Evolutionary conservation across 2,888 invertebrate species (phyloP).

Genomic region (Calameuta filiformis): DNA sequence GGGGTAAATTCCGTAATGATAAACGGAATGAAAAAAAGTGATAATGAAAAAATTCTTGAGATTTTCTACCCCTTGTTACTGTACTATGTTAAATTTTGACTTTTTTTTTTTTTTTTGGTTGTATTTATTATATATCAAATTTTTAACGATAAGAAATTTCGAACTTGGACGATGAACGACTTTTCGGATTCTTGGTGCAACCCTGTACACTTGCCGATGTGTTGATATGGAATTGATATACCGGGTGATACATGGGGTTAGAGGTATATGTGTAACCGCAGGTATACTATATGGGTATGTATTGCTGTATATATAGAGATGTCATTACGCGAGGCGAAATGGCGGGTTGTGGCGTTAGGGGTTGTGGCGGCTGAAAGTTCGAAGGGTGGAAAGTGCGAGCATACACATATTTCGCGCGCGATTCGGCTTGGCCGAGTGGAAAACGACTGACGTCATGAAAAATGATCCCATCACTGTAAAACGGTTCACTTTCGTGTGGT

Average conservation of each 20-base stretch:
- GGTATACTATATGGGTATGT: constrained; percentile 17
- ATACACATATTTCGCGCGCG: constrained; percentile 32
- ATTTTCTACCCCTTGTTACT: neutral
- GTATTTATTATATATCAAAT: no score
- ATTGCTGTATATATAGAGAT: constrained; percentile 24
- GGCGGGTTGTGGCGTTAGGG: neutral
- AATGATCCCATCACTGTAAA: constrained; percentile 44
- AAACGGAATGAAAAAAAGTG: neutral
- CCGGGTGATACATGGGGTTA: neutral
- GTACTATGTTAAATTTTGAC: neutral
- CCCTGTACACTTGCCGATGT: neutral
- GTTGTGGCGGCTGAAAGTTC: constrained; percentile 4
- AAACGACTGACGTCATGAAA: constrained; percentile 50
- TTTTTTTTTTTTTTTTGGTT: no score
- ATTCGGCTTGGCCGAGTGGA: constrained; percentile 43
- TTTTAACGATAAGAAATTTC: neutral
- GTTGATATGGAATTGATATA: neutral
- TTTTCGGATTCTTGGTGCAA: neutral
- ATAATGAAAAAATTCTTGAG: neutral
- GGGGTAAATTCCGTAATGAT: neutral
- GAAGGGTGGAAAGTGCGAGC: constrained; percentile 6
- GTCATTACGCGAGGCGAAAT: constrained; percentile 20
- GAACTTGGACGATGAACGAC: neutral
- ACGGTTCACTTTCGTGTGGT: constrained; percentile 36
- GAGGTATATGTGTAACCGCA: constrained; percentile 4